Percentiles rank a stretch among this genome's conserved stretches.
phyloP scores from a whole-genome alignment of 92 coral and sea anemone genomes.

The Bergia sp. region DNA sequence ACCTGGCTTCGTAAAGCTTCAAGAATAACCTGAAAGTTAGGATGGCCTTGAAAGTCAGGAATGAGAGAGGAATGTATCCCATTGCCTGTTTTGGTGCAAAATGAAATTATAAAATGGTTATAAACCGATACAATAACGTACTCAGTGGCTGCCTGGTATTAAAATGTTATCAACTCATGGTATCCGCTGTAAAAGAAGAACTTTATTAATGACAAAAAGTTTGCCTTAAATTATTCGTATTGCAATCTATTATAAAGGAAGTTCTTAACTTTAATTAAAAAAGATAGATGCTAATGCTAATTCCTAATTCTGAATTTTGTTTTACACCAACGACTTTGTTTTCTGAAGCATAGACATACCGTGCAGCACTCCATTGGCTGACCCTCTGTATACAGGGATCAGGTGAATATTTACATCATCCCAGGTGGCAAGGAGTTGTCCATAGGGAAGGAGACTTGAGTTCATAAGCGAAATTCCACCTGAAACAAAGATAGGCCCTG shows the following conservation, averaged over 20 bases:
- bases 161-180: too few relatives aligned
- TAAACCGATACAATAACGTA: too few relatives aligned
- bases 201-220: too few relatives aligned
- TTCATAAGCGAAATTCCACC: constrained; percentile 84
- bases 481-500: not conserved
- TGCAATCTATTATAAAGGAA: too few relatives aligned
- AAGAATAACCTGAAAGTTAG: constrained; percentile 79
- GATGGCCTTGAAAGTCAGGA: constrained; percentile 84
- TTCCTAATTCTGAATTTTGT: not conserved
- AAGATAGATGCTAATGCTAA: not conserved
- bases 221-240: too few relatives aligned
- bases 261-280: too few relatives aligned
- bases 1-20: constrained; percentile 90
- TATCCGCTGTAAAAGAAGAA: too few relatives aligned
- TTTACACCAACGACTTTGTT: not conserved
- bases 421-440: constrained; percentile 59
- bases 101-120: not conserved
- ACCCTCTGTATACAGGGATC: constrained; percentile 64
- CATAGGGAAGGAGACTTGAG: constrained; percentile 69
- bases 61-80: constrained; percentile 66
- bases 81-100: constrained; percentile 60
- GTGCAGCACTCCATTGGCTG: constrained; percentile 48
- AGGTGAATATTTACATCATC: constrained; percentile 75
- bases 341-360: constrained; percentile 28
- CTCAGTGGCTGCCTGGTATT: too few relatives aligned